These are phyloP conservation scores for Heterotilapia buettikoferi DNA, from an alignment of 2,113 vertebrate species.

Conservation along the genomic window DNA sequence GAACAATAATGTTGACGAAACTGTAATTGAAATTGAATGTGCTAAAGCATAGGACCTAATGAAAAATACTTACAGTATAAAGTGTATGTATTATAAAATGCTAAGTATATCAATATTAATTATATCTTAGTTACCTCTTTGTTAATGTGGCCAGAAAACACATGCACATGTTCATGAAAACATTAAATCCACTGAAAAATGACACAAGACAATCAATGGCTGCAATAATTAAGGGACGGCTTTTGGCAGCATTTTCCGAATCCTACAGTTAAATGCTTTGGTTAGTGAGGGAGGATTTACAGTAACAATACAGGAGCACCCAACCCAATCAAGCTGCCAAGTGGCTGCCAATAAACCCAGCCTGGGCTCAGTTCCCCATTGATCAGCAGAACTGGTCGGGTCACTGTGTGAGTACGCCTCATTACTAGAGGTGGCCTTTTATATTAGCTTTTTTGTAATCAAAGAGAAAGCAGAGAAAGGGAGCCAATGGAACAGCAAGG, in stretches of 20 bases:
- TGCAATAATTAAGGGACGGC: constrained; percentile 24
- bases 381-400: constrained; percentile 12
- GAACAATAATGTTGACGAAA: background rate
- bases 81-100: background rate
- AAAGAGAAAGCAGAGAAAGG: background rate
- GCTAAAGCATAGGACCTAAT: background rate
- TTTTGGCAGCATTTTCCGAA: constrained; percentile 21
- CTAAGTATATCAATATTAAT: background rate
- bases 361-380: constrained; percentile 1
- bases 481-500: background rate
- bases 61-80: background rate
- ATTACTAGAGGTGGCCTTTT: background rate
- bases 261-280: constrained; percentile 18
- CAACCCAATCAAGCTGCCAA: background rate
- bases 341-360: constrained; percentile 19
- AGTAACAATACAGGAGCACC: constrained; percentile 8
- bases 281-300: constrained; percentile 39
- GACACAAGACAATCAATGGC: constrained; percentile 34
- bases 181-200: background rate
- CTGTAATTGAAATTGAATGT: background rate
- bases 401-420: background rate
- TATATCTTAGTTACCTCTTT: background rate
- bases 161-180: background rate
- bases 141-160: background rate
- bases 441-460: background rate